A percentile compares a stretch with the other conserved stretches of the same genome.
Conservation (phyloP, 2,113 vertebrate genomes). For the Laterallus jamaicensis region DNA sequence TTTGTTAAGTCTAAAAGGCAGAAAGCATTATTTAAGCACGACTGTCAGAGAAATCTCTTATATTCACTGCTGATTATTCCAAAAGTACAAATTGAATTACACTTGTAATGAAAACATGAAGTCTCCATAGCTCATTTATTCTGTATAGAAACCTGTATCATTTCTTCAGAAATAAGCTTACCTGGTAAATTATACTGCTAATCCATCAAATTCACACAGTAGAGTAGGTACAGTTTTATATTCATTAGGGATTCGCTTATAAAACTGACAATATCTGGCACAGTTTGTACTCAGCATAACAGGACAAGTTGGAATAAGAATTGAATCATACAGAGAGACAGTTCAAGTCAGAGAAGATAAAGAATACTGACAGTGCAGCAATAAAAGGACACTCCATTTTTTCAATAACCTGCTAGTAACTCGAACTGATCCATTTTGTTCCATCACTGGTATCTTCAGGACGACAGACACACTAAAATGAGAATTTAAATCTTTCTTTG, state of each 20-base stretch:
- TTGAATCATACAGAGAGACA: neutral
- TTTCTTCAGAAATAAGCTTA: conserved; percentile 38
- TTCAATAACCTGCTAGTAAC: neutral
- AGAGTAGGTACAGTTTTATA: conserved; percentile 16
- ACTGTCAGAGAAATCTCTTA: neutral
- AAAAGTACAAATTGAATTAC: conserved; percentile 15
- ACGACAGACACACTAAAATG: neutral
- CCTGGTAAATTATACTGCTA: conserved; percentile 24
- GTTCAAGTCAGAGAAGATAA: neutral
- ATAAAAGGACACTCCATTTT: neutral
- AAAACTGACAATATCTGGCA: conserved; percentile 26
- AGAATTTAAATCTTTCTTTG: neutral
- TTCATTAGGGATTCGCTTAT: conserved; percentile 18
- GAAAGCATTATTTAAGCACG: neutral
- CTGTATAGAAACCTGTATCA: neutral
- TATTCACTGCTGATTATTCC: neutral
- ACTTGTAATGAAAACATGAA: conserved; percentile 23
- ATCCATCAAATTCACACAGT: conserved; percentile 32
- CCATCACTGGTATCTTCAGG: neutral
- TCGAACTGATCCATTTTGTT: neutral
- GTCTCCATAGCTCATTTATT: conserved; percentile 2
- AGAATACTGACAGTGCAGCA: neutral
- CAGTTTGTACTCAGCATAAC: conserved; percentile 24
- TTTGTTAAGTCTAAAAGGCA: neutral
- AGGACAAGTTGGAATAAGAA: neutral